phyloP scores from a whole-genome alignment of 2,888 invertebrate genomes.

The Lasius fuliginosus region DNA sequence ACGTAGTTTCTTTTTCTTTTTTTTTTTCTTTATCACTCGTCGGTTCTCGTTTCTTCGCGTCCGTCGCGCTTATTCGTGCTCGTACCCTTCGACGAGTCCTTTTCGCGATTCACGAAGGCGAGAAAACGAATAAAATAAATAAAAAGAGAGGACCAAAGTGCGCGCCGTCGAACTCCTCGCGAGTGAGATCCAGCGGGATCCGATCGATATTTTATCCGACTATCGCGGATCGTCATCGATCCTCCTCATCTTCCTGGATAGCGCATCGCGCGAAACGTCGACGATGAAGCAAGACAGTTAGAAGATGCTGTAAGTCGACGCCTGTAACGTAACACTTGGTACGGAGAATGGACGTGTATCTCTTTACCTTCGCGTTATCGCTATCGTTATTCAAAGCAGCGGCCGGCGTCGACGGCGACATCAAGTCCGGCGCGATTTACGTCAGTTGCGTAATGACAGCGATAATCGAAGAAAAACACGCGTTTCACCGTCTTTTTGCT shows the following conservation, averaged over 20 bases:
- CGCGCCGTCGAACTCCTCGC: not conserved
- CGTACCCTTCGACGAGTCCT: not conserved
- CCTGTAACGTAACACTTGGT: not conserved
- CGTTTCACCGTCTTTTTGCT: constrained; percentile 24
- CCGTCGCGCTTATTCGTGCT: not conserved
- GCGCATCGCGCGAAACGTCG: not conserved
- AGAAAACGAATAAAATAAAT: not conserved
- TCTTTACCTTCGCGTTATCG: constrained; percentile 2
- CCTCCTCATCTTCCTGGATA: not conserved
- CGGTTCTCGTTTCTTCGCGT: not conserved
- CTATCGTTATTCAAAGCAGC: not conserved
- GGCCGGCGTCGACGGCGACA: not conserved
- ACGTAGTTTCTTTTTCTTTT: not conserved
- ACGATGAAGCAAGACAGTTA: constrained; percentile 19
- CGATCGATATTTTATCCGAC: not conserved
- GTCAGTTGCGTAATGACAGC: constrained; percentile 66
- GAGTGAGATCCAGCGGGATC: not conserved
- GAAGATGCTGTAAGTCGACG: constrained; percentile 20
- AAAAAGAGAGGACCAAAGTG: not conserved
- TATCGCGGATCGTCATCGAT: not conserved
- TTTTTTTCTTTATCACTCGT: not conserved
- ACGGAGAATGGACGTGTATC: not conserved
- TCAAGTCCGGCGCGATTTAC: constrained; percentile 49
- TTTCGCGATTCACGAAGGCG: not conserved
- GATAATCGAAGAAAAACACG: constrained; percentile 67